Base-by-base conservation (phyloP, 2,888 invertebrate species). In the Bedellia somnulentella region DNA sequence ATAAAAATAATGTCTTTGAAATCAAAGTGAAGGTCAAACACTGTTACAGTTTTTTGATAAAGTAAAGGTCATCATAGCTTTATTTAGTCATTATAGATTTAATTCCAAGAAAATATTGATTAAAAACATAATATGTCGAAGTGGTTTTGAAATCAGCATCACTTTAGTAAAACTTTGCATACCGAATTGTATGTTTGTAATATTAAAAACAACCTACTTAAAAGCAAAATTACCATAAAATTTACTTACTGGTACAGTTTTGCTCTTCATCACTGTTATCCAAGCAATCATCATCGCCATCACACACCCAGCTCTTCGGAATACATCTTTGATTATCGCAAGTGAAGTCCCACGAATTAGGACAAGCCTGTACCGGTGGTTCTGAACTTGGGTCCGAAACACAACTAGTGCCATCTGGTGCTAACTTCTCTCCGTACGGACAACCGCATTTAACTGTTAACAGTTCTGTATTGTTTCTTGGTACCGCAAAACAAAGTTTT, bases 231-330 rank as follows among this genome's bases (percentile, higher is more conserved):
- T 4, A 15, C 17, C 6, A 13, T 12, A 12, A 26, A 24, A 10
- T 11, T 22, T 6, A 79, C 85, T 81, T 56, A 88, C 89, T 91
- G 31, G 93, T 93, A 56, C 96, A 97, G 48, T 95, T 94, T 52
- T 91, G 92, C 63, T 90, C 87, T 59, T 96, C 96, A 52, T 96
- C 96, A 32, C 93, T 93, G 64, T 93, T 92, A 52, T 97, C 96
- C 44, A 95, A 70, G 47, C 97, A 97, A 54, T 97, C 96, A 50
- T 96, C 91, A 46, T 96, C 96, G 0, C 94, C 95, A 53, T 96
- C 95, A 55, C 96, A 96, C 2, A 93, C 87, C 95, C 95, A 96
- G 5, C 90, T 89, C 54, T 91, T 91, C 0, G 93, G 93, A 30
- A 95, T 91, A 51, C 93, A 94, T 15, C 91, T 70, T 52, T 93